These are phyloP conservation scores for Mylabris sibirica DNA, from an alignment of 2,888 invertebrate genomes.

Conservation along the genomic window DNA sequence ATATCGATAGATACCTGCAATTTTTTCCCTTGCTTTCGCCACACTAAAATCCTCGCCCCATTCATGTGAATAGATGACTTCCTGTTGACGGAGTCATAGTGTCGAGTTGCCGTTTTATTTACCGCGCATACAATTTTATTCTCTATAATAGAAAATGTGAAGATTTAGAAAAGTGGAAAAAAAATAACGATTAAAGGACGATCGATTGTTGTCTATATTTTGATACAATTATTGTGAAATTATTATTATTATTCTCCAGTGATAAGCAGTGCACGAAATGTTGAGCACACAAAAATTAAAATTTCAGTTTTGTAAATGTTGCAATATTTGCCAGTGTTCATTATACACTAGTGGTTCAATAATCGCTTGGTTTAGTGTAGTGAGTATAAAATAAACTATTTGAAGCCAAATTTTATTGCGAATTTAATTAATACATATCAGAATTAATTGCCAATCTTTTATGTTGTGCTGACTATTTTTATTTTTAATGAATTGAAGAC, in stretches of 20 bases:
- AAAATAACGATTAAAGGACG: no score
- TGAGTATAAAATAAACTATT: constrained; percentile 12
- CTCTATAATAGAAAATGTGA: neutral
- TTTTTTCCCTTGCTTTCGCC: constrained; percentile 10
- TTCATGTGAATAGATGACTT: constrained; percentile 55
- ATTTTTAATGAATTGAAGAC: neutral
- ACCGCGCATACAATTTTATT: constrained; percentile 34
- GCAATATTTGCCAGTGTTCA: neutral
- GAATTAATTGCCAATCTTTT: neutral
- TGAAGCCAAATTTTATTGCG: neutral
- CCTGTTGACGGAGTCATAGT: constrained; percentile 53
- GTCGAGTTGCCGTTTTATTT: constrained; percentile 56
- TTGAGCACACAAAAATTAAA: neutral
- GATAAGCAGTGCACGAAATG: neutral
- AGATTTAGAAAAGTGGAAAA: constrained; percentile 16
- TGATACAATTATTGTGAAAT: neutral
- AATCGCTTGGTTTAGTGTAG: constrained; percentile 21
- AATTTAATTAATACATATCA: neutral
- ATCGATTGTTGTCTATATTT: no score
- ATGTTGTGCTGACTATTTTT: neutral
- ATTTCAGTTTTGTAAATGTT: no score
- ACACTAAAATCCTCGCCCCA: constrained; percentile 26
- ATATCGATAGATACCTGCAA: constrained; percentile 19
- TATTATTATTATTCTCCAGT: neutral
- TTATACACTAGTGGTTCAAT: neutral